These are phyloP conservation scores for Bradysia coprophila DNA, from an alignment of 1,140 invertebrate species.

Conservation along the genomic window DNA sequence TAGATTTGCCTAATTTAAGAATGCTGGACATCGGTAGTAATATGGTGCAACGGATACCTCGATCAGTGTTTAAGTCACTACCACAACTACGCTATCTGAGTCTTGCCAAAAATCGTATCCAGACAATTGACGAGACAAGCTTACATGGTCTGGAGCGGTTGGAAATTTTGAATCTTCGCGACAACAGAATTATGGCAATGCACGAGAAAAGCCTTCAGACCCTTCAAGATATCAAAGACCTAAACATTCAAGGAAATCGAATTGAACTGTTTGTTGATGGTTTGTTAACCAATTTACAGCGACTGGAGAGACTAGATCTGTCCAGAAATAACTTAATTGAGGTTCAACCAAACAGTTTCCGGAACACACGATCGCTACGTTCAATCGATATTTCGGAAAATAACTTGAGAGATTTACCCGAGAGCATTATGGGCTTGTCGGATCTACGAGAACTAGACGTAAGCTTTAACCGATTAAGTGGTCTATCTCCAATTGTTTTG, in stretches of 20 bases:
- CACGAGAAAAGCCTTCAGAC: slow-evolving; percentile 45
- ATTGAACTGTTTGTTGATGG: slow-evolving; percentile 48
- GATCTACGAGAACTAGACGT: slow-evolving; percentile 52
- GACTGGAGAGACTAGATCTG: slow-evolving; percentile 48
- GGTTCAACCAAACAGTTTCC: slow-evolving; percentile 41
- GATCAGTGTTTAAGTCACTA: slow-evolving; percentile 44
- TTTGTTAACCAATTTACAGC: slow-evolving; percentile 40
- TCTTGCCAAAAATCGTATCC: slow-evolving; percentile 58
- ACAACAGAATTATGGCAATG: slow-evolving; percentile 51
- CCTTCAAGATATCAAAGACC: slow-evolving; percentile 37
- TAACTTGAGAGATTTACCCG: slow-evolving; percentile 47
- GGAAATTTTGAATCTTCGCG: slow-evolving; percentile 53
- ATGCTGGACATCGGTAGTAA: slow-evolving; percentile 61
- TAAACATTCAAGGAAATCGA: slow-evolving; percentile 58
- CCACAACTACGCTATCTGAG: slow-evolving; percentile 49
- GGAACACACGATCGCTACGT: slow-evolving; percentile 44
- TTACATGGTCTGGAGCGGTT: slow-evolving; percentile 50
- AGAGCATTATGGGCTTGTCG: slow-evolving; percentile 43
- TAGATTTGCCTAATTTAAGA: slow-evolving; percentile 46
- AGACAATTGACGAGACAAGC: slow-evolving; percentile 42
- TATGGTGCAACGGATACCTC: slow-evolving; percentile 46
- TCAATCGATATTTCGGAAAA: slow-evolving; percentile 63
- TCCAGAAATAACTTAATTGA: slow-evolving; percentile 57
- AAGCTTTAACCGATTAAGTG: slow-evolving; percentile 59
- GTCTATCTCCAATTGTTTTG: slow-evolving; percentile 42